These are phyloP conservation scores for Manacus vitellinus DNA, from an alignment of 2,113 vertebrate genomes.

Conservation along the genomic window DNA sequence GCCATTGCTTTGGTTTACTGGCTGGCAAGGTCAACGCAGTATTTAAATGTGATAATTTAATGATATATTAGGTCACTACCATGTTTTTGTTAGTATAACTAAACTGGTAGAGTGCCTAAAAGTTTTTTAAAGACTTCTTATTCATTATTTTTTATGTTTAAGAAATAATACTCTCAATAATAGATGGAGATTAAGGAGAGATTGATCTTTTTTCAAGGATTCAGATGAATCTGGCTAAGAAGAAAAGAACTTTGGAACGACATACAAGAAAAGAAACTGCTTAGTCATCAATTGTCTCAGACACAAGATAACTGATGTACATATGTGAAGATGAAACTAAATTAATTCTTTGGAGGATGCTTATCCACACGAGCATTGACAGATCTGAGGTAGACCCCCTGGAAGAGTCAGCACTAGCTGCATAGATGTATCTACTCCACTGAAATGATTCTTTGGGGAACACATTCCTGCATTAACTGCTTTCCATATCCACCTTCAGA, in stretches of 20 bases:
- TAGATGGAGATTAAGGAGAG: neutral
- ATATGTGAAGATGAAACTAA: neutral
- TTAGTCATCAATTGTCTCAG: neutral
- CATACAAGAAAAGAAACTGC: neutral
- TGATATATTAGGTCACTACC: neutral
- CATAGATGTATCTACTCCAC: neutral
- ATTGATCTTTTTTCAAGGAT: neutral
- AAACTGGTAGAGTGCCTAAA: neutral
- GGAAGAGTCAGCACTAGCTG: neutral
- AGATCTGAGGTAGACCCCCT: neutral
- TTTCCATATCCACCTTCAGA: neutral
- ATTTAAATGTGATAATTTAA: slow-evolving; percentile 35
- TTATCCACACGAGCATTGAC: neutral
- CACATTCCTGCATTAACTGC: neutral
- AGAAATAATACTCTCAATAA: neutral
- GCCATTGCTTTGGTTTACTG: neutral
- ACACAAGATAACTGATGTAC: neutral
- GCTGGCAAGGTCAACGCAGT: neutral
- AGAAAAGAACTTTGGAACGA: neutral
- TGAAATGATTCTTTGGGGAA: neutral
- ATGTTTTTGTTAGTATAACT: neutral
- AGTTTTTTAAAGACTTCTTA: neutral
- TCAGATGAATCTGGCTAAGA: neutral
- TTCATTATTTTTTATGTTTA: neutral
- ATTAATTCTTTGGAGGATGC: neutral